These are phyloP conservation scores for Spodoptera picta DNA, from an alignment of 2,888 invertebrate species.

Conservation along the genomic window DNA sequence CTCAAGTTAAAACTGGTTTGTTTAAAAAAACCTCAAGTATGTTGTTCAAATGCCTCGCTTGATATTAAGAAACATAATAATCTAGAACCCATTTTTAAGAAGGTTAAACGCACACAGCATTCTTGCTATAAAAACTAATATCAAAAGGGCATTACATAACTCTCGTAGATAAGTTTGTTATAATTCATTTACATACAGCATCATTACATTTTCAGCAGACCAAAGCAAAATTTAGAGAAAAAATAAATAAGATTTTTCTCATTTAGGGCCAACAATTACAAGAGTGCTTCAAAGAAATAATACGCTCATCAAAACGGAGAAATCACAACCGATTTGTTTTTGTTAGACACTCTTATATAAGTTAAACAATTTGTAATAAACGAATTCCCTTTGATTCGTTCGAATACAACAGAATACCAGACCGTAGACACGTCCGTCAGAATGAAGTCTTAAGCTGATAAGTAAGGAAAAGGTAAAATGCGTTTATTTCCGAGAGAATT, in stretches of 20 bases:
- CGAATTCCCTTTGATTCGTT: constrained; percentile 26
- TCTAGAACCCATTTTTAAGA: background rate
- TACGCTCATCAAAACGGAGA: constrained; percentile 6
- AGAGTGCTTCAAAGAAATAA: constrained; percentile 29
- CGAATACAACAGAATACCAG: constrained; percentile 11
- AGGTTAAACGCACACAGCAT: no score
- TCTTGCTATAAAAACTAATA: no score
- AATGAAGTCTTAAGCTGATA: constrained; percentile 2
- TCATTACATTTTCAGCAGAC: background rate
- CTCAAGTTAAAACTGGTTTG: constrained; percentile 26
- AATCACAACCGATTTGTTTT: constrained; percentile 11
- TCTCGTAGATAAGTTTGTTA: background rate
- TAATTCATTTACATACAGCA: background rate
- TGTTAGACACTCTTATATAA: constrained; percentile 1
- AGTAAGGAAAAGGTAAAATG: constrained; percentile 1
- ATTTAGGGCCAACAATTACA: constrained; percentile 17
- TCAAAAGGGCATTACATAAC: background rate
- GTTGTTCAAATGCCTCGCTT: constrained; percentile 3
- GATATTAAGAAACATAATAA: background rate
- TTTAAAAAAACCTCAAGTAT: constrained; percentile 4
- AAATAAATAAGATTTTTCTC: constrained; percentile 3
- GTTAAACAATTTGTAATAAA: constrained; percentile 30
- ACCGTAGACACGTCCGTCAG: constrained; percentile 6
- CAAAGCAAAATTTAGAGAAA: background rate
- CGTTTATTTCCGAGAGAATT: constrained; percentile 8